These are phyloP conservation scores for Lontra canadensis DNA, from an alignment of 2,113 vertebrate species.

Conservation along the genomic window DNA sequence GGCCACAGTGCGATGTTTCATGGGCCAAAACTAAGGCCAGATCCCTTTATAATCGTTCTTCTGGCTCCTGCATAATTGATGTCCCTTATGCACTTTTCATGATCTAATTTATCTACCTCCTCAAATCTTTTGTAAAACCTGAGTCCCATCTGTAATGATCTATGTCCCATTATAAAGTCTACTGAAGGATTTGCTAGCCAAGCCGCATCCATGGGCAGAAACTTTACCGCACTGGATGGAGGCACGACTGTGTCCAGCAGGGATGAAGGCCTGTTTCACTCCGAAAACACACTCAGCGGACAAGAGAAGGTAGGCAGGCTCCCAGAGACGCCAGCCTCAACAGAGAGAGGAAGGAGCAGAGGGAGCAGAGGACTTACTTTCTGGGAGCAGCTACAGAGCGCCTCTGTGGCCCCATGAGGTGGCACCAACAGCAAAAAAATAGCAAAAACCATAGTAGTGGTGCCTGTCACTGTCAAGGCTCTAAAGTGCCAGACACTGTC, in stretches of 20 bases:
- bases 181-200: slow-evolving; percentile 71
- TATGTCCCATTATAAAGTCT: slow-evolving; percentile 81
- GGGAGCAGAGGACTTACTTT: neutral
- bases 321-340: neutral
- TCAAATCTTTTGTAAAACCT: slow-evolving; percentile 86
- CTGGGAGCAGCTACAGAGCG: neutral
- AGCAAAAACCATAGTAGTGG: accelerated
- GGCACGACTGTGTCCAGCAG: slow-evolving; percentile 63
- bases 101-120: slow-evolving; percentile 86
- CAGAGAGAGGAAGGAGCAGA: neutral
- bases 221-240: slow-evolving; percentile 61
- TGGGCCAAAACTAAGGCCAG: slow-evolving; percentile 79
- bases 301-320: neutral
- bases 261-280: neutral
- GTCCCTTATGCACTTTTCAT: slow-evolving; percentile 84
- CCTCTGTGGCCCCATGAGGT: neutral
- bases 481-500: neutral
- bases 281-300: neutral
- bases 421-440: neutral
- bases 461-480: neutral
- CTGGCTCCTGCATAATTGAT: slow-evolving; percentile 85
- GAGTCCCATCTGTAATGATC: slow-evolving; percentile 84
- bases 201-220: slow-evolving; percentile 68
- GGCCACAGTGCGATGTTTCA: slow-evolving; percentile 81
- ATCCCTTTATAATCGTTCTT: slow-evolving; percentile 86